phyloP scores from a whole-genome alignment of 2,113 vertebrate species.

The Bettongia penicillata region DNA sequence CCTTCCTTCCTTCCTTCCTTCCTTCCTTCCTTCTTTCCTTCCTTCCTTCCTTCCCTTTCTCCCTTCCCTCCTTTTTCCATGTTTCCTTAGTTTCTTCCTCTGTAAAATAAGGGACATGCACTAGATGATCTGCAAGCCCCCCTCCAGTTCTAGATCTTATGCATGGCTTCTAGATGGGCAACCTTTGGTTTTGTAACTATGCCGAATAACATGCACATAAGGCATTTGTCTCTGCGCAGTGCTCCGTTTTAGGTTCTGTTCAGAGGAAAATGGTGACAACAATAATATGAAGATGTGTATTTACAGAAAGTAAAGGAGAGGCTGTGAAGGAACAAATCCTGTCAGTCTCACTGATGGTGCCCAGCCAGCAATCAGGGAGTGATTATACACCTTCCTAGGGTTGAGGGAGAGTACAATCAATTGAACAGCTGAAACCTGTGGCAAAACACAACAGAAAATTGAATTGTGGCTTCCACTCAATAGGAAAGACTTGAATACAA shows the following conservation, averaged over 20 bases:
- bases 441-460: constrained; percentile 33
- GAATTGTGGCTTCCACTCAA: constrained; percentile 22
- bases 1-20: too few relatives aligned
- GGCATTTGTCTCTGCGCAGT: rapidly evolving
- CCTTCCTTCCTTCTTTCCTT: not conserved
- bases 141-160: not conserved
- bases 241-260: not conserved
- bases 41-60: too few relatives aligned
- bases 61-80: too few relatives aligned
- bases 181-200: not conserved
- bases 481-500: constrained; percentile 26
- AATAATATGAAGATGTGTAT: not conserved
- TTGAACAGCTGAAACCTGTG: not conserved
- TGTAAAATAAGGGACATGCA: not conserved
- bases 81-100: not conserved
- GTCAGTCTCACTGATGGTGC: not conserved
- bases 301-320: not conserved
- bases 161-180: not conserved
- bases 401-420: not conserved
- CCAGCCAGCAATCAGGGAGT: not conserved
- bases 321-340: not conserved
- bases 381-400: constrained; percentile 1
- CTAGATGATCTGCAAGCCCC: not conserved
- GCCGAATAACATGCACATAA: not conserved
- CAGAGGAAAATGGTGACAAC: not conserved